Conservation (phyloP, 2,113 vertebrate genomes). For the Clarias gariepinus region DNA sequence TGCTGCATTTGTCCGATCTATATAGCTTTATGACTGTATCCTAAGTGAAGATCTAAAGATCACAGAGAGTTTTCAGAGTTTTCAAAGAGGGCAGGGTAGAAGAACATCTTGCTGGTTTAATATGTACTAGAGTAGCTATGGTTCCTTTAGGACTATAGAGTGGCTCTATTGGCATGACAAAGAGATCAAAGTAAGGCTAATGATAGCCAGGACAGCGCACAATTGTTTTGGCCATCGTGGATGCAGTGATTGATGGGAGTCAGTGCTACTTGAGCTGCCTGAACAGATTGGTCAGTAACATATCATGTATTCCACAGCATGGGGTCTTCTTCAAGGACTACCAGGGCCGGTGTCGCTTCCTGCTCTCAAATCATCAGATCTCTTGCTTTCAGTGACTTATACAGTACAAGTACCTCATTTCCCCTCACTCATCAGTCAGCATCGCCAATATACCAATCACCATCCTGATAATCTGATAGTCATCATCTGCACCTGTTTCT, state of each 20-base stretch:
- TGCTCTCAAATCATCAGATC: not conserved
- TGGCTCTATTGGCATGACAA: slow-evolving; percentile 47
- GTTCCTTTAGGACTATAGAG: slow-evolving; percentile 23
- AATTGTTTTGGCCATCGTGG: slow-evolving; percentile 37
- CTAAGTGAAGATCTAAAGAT: not conserved
- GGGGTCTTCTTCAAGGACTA: not conserved
- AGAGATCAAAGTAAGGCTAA: slow-evolving; percentile 45
- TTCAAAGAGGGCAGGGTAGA: not conserved
- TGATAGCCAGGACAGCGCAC: slow-evolving; percentile 40
- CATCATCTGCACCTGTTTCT: too few relatives aligned
- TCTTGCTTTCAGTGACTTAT: not conserved
- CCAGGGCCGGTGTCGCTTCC: not conserved
- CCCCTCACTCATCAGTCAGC: too few relatives aligned
- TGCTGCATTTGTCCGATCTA: not conserved
- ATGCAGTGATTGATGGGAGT: slow-evolving; percentile 40
- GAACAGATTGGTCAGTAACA: not conserved
- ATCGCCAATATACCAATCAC: too few relatives aligned
- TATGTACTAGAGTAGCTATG: slow-evolving; percentile 14
- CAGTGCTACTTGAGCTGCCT: slow-evolving; percentile 17
- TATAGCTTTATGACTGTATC: not conserved
- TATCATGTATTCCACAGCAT: not conserved
- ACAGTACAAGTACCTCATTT: too few relatives aligned
- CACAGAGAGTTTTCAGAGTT: not conserved
- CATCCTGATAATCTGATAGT: too few relatives aligned
- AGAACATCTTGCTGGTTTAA: slow-evolving; percentile 25